Conservation (phyloP, 2,797 vertebrate species). For the Sebastes hubbsi region DNA sequence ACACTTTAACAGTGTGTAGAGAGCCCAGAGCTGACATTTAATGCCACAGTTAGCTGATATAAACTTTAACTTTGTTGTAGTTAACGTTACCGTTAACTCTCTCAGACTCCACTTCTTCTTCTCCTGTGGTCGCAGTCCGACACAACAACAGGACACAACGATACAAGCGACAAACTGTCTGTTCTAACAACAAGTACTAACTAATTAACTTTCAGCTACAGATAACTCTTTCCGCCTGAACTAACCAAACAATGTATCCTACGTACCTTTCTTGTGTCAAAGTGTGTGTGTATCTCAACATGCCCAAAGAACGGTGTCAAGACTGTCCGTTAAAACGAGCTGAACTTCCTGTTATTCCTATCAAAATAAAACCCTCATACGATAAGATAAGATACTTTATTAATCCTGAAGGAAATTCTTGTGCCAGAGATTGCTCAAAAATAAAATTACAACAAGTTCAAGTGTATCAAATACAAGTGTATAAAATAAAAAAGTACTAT, state of each 20-base stretch:
- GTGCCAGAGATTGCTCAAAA: too few relatives aligned
- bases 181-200: background rate
- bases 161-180: background rate
- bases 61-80: background rate
- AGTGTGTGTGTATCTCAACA: conserved; percentile 24
- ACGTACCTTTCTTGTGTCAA: conserved; percentile 42
- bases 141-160: background rate
- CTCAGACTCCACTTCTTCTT: background rate
- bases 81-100: background rate
- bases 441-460: too few relatives aligned
- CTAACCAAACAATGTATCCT: background rate
- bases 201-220: background rate
- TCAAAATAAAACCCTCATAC: conserved; percentile 44
- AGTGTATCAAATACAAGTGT: too few relatives aligned
- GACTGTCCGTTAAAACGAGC: rapidly evolving
- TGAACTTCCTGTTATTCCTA: background rate
- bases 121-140: background rate
- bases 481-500: too few relatives aligned
- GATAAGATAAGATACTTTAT: too few relatives aligned
- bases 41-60: background rate
- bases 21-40: background rate
- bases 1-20: background rate
- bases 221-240: background rate
- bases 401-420: too few relatives aligned
- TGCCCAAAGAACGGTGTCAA: background rate